Evolutionary conservation across 2,888 invertebrate genomes (phyloP).

Genomic region (Arge pagana): DNA sequence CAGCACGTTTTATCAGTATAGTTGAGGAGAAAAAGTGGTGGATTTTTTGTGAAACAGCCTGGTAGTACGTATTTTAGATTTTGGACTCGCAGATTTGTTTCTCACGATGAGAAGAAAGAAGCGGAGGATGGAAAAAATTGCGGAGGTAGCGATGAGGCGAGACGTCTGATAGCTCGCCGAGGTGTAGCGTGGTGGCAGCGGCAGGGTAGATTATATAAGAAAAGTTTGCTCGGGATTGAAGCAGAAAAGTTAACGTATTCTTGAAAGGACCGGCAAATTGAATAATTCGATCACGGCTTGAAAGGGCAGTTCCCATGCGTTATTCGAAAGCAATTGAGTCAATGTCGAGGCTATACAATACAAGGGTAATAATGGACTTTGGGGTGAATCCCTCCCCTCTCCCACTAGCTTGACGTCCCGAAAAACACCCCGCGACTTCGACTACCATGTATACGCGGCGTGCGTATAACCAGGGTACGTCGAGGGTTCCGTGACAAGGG

Average conservation of each 20-base stretch:
- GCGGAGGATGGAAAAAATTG: too few species aligned
- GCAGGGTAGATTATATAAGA: too few species aligned
- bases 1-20: too few species aligned
- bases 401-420: conserved; percentile 17
- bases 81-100: too few species aligned
- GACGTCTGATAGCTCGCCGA: too few species aligned
- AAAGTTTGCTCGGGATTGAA: conserved; percentile 1
- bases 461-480: conserved; percentile 5
- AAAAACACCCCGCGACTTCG: not conserved
- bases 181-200: conserved; percentile 47
- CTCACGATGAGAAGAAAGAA: too few species aligned
- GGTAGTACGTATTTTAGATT: too few species aligned
- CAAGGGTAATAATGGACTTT: conserved; percentile 57
- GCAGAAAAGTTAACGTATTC: conserved; percentile 18
- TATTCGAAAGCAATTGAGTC: conserved; percentile 59
- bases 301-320: conserved; percentile 39
- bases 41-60: too few species aligned
- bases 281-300: conserved; percentile 54
- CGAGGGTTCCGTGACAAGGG: conserved; percentile 9
- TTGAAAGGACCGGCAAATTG: conserved; percentile 55
- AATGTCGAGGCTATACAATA: conserved; percentile 58
- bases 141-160: too few species aligned
- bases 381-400: conserved; percentile 53
- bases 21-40: too few species aligned
- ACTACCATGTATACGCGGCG: not conserved